Evolutionary conservation across 1,140 invertebrate genomes (phyloP).

Genomic region (Zophobas atratus): DNA sequence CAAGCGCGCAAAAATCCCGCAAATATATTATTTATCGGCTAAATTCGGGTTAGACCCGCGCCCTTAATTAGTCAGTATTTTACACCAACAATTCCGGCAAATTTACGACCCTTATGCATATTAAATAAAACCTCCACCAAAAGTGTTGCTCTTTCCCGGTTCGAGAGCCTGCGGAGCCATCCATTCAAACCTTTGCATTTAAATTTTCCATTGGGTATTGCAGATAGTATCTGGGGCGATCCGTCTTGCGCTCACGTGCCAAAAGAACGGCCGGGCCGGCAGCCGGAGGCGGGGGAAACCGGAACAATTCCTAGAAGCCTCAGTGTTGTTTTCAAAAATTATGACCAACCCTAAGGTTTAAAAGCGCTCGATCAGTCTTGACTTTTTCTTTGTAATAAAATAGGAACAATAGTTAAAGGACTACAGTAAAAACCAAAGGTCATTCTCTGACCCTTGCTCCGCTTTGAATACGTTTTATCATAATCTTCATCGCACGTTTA

Average conservation of each 20-base stretch:
- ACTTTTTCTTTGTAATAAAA: no score
- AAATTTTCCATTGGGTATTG: slow-evolving; percentile 43
- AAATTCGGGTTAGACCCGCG: not conserved
- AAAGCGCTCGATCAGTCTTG: no score
- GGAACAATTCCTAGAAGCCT: no score
- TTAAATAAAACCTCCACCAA: slow-evolving; percentile 38
- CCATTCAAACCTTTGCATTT: slow-evolving; percentile 36
- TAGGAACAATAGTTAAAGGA: no score
- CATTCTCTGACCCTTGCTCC: no score
- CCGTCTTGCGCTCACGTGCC: slow-evolving; percentile 12
- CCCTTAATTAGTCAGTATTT: slow-evolving; percentile 32
- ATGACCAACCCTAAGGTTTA: no score
- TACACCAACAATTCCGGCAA: slow-evolving; percentile 26
- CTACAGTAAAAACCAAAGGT: no score
- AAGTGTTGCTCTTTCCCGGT: slow-evolving; percentile 30
- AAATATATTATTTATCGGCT: not conserved
- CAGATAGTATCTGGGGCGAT: slow-evolving; percentile 20
- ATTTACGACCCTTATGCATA: slow-evolving; percentile 41
- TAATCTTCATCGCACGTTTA: no score
- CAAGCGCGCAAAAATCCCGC: no score
- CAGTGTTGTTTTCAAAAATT: no score
- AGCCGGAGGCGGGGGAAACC: no score
- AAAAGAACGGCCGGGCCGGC: not conserved
- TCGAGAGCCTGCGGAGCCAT: slow-evolving; percentile 17
- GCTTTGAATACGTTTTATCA: no score